A percentile compares a stretch with the other conserved stretches of the same genome.
Evolutionary conservation across 2,113 vertebrate genomes (phyloP).

Genomic region (Empidonax traillii): DNA sequence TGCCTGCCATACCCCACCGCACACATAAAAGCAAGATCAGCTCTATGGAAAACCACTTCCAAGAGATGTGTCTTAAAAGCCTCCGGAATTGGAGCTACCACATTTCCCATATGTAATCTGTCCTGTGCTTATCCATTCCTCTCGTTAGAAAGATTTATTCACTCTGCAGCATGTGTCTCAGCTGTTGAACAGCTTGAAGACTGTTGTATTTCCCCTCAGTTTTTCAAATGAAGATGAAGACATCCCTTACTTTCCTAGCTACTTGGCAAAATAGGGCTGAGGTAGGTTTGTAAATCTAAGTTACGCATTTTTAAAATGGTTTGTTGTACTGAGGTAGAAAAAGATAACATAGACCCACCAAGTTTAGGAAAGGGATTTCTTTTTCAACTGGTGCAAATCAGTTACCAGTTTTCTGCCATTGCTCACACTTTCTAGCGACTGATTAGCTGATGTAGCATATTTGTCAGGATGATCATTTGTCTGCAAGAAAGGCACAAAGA

Average conservation of each 20-base stretch:
- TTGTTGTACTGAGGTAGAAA: neutral
- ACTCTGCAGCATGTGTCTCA: neutral
- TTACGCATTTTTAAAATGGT: neutral
- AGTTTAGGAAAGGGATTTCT: neutral
- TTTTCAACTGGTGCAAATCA: neutral
- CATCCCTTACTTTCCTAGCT: neutral
- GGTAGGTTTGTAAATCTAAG: neutral
- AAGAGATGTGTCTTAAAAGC: neutral
- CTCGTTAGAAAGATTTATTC: neutral
- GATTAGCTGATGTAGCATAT: neutral
- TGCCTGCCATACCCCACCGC: rapidly evolving
- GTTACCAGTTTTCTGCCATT: neutral
- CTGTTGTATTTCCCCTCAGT: neutral
- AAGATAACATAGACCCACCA: neutral
- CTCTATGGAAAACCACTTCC: neutral
- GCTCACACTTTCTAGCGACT: neutral
- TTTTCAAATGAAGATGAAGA: neutral
- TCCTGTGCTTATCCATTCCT: neutral
- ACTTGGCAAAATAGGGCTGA: neutral
- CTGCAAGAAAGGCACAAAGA: neutral
- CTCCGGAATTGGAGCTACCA: neutral
- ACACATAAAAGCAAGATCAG: neutral
- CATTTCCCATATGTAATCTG: neutral
- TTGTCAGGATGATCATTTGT: neutral
- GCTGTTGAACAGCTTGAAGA: neutral